Evolutionary conservation across 2,797 vertebrate genomes (phyloP).

Genomic region (Erithacus rubecula): DNA sequence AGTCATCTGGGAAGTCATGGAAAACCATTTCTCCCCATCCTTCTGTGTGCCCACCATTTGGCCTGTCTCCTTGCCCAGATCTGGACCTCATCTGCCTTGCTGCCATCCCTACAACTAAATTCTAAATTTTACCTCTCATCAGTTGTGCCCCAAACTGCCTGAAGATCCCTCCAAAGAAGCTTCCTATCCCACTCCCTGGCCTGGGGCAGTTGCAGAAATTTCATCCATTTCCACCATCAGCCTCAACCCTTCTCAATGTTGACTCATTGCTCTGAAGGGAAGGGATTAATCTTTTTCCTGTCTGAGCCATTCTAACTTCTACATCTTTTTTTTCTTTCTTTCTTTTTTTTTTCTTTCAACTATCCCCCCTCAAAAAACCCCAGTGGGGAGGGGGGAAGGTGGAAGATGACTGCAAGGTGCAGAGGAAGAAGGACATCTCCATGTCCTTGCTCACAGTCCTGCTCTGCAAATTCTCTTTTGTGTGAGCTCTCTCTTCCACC

Average conservation of each 20-base stretch:
- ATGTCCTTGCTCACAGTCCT: neutral
- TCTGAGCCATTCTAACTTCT: neutral
- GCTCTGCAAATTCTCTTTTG: conserved; percentile 20
- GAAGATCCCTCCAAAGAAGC: neutral
- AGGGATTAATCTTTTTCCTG: neutral
- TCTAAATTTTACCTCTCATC: neutral
- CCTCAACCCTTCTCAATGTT: neutral
- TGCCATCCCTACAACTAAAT: neutral
- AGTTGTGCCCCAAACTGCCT: neutral
- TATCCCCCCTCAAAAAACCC: neutral
- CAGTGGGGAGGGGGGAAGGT: neutral
- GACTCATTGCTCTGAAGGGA: neutral
- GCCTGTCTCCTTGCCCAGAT: neutral
- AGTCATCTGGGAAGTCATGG: neutral
- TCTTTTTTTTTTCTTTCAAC: no score
- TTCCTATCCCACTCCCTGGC: neutral
- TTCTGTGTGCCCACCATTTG: neutral
- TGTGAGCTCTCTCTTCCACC: neutral
- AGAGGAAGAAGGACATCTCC: neutral
- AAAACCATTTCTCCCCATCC: neutral
- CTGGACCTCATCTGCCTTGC: neutral
- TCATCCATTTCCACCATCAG: neutral
- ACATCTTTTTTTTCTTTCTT: no score
- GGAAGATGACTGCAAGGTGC: neutral
- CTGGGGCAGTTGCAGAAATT: neutral